Conservation (phyloP, 2,888 invertebrate species). For the Noctua comes region DNA sequence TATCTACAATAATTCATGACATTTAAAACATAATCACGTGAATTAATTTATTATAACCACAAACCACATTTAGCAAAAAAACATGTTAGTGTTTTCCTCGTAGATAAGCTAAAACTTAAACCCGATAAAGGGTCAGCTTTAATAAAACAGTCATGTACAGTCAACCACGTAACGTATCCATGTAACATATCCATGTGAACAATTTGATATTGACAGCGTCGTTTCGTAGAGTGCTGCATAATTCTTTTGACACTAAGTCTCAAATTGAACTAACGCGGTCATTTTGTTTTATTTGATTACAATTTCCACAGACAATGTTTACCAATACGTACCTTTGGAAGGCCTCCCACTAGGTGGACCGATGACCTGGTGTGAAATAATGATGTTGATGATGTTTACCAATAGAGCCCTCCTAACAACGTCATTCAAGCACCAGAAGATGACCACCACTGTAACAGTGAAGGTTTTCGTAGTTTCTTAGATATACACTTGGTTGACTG, state of each 20-base stretch:
- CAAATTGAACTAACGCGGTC: neutral
- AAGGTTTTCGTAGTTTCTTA: neutral
- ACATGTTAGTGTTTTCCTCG: conserved; percentile 28
- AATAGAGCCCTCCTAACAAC: neutral
- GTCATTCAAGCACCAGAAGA: neutral
- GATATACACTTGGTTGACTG: conserved; percentile 10
- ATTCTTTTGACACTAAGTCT: neutral
- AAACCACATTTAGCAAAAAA: neutral
- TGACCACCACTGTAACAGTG: neutral
- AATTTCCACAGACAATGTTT: neutral
- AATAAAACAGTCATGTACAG: conserved; percentile 17
- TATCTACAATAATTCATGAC: neutral
- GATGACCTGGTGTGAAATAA: too few species aligned
- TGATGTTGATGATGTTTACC: neutral
- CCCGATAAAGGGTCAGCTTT: conserved; percentile 15
- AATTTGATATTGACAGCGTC: neutral
- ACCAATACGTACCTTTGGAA: too few species aligned
- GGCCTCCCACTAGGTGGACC: too few species aligned
- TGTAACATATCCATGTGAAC: too few species aligned
- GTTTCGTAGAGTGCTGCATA: neutral
- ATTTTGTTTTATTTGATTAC: neutral
- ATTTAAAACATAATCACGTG: neutral
- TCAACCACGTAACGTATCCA: neutral
- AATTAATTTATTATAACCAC: neutral
- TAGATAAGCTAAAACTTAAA: conserved; percentile 35